Base-by-base conservation (phyloP, 2,113 vertebrate species). In the Amphilophus citrinellus region DNA sequence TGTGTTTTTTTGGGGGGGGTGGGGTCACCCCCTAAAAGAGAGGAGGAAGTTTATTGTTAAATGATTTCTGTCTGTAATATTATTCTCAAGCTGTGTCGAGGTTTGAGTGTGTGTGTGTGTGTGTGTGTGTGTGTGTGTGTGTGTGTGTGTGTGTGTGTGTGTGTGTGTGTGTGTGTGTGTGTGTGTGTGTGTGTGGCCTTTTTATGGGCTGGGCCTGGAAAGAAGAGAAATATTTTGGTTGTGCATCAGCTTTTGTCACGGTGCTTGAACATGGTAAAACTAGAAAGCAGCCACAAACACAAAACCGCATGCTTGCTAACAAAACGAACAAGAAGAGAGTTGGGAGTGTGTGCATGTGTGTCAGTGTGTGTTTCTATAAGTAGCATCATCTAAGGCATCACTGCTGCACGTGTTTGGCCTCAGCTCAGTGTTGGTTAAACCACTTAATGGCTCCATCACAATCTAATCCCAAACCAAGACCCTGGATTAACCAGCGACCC, bases 381-480 rank as follows among this genome's bases (percentile, higher is more conserved):
- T 82, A 84, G 90, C 88, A 87, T 92, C 91, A 86, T 92, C 87
- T 65, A 84, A 92, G 61, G 90, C 88, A 59, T 92, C 80, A n/a
- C 83, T 82, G 84, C 81, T 78, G 84, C 63, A 73, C 59, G 68
- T 87, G 89, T 92, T 93, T 93, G 89, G 92, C 85, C 85, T 87
- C 63, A 57, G 87, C 79, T 93, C 90, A 82, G 79, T 75, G 83
- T 85, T 88, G 90, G 91, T 95, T 93, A 94, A 95, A 94, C 93
- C 89, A 94, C 93, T 94, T 93, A 93, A 93, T 94, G 89, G 90
- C 90, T 89, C 80, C 90, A 91, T 93, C 91, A 89, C 78, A 7
- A 83, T 92, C 90, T 93, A 93, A 94, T 95, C 93, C 92, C 89
- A 93, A 88, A 93, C 91, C 92, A 89, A 94, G 92, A 93, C 89